Evolutionary conservation across 1,140 invertebrate genomes (phyloP), one percentile per base, ranked within the genome.

Genomic region (Ectropis grisescens): DNA sequence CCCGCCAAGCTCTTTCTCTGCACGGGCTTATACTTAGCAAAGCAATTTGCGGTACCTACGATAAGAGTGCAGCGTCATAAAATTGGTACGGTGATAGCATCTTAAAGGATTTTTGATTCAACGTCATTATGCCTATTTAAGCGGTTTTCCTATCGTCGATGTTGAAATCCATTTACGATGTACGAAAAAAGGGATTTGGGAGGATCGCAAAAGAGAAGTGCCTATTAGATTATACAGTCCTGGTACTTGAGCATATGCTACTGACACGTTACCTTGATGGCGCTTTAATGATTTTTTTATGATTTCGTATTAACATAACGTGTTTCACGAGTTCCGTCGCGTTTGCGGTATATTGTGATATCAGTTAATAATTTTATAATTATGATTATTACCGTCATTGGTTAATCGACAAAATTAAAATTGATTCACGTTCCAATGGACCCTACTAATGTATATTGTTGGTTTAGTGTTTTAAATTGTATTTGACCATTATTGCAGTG

Each of bases 271-370:
- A 53, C 46, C 35, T 39, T 42, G 37, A 51, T 59, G 44, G 47
- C 35, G 53, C 41, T 46, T 42, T 66, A 57, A 60, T 60, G 52
- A 56, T 44, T 38, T 60, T 44, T 59, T 52, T 38, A 19, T 19
- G 16, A 19, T 19, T 4, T 19, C 8, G 16, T 4, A 19, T 19
- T 19, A 19, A 4, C 16, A 19, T 19, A 19, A 19, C 3, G 16
- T 3, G 16, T n/a, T n/a, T n/a, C n/a, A n/a, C n/a, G n/a, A n/a
- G n/a, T n/a, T n/a, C n/a, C n/a, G n/a, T n/a, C n/a, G n/a, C n/a
- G n/a, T n/a, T n/a, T n/a, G n/a, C n/a, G n/a, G n/a, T n/a, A n/a
- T n/a, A n/a, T n/a, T n/a, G n/a, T n/a, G n/a, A n/a, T n/a, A n/a
- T n/a, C n/a, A n/a, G n/a, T n/a, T n/a, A n/a, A n/a, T n/a, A n/a